Evolutionary conservation across 1,140 invertebrate species (phyloP).

Genomic region (Phthorimaea operculella): DNA sequence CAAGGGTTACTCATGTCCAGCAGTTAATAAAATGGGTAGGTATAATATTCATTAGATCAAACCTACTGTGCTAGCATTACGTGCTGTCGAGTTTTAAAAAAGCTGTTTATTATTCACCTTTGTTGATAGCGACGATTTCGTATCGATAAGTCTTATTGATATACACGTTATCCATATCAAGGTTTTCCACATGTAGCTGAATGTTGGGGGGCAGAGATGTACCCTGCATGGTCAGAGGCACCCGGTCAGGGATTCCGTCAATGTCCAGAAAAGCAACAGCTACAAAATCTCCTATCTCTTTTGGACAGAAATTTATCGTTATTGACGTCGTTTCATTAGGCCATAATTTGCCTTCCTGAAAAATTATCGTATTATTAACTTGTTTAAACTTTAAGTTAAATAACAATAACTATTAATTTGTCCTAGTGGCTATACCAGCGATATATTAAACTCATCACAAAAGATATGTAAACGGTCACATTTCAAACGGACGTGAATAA

Average conservation of each 20-base stretch:
- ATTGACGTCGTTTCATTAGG: slow-evolving; percentile 51
- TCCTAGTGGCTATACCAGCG: too few species aligned
- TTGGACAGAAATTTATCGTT: slow-evolving; percentile 48
- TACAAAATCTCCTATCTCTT: slow-evolving; percentile 49
- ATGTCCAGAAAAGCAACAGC: slow-evolving; percentile 47
- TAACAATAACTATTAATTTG: too few species aligned
- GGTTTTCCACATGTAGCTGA: slow-evolving; percentile 47
- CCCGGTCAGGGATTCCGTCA: slow-evolving; percentile 39
- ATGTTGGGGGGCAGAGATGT: slow-evolving; percentile 50
- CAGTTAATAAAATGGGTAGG: too few species aligned
- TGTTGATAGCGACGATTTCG: slow-evolving; percentile 52
- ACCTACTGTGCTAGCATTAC: too few species aligned
- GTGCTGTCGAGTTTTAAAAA: too few species aligned
- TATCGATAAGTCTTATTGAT: slow-evolving; percentile 57
- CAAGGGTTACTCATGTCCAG: too few species aligned
- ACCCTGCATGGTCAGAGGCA: slow-evolving; percentile 43
- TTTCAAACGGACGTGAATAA: too few species aligned
- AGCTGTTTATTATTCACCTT: slow-evolving; percentile 28
- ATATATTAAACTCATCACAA: too few species aligned
- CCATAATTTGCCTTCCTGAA: slow-evolving; percentile 51
- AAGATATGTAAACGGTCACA: too few species aligned
- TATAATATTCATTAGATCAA: too few species aligned
- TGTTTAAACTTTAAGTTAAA: too few species aligned
- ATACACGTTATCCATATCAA: slow-evolving; percentile 53
- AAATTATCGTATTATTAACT: slow-evolving; percentile 4